These are phyloP conservation scores for Pantherophis alleghaniensis DNA, from an alignment of 2,797 vertebrate genomes.

Conservation along the genomic window DNA sequence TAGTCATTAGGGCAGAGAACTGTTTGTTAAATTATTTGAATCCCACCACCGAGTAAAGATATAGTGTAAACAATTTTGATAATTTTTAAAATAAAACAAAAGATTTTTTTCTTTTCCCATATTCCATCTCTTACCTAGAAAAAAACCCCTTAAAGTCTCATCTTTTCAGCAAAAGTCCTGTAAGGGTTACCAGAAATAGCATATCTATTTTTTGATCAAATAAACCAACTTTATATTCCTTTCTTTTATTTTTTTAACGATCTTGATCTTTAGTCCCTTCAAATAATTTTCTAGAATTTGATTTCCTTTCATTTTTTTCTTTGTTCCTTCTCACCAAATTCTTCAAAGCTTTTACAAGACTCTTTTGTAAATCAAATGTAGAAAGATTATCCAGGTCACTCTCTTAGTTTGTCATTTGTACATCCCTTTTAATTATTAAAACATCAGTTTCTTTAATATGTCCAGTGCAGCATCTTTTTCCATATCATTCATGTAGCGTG, in stretches of 20 bases:
- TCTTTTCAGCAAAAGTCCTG: not conserved
- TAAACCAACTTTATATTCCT: not conserved
- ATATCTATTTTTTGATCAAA: not conserved
- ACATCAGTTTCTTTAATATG: not conserved
- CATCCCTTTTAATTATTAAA: not conserved
- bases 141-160: not conserved
- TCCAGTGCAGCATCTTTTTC: not conserved
- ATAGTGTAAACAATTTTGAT: not conserved
- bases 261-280: not conserved
- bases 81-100: not conserved
- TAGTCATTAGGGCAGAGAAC: no score
- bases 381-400: not conserved
- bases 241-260: not conserved
- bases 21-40: no score
- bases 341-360: not conserved
- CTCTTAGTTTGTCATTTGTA: not conserved
- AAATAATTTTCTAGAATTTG: not conserved
- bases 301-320: not conserved
- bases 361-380: not conserved
- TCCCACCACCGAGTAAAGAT: not conserved
- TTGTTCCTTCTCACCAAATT: not conserved
- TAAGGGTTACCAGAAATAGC: not conserved
- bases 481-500: not conserved
- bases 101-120: not conserved
- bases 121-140: not conserved